Percentiles rank a stretch among this genome's conserved stretches.
Conservation (phyloP, 1,140 invertebrate species). For the Battus philenor region DNA sequence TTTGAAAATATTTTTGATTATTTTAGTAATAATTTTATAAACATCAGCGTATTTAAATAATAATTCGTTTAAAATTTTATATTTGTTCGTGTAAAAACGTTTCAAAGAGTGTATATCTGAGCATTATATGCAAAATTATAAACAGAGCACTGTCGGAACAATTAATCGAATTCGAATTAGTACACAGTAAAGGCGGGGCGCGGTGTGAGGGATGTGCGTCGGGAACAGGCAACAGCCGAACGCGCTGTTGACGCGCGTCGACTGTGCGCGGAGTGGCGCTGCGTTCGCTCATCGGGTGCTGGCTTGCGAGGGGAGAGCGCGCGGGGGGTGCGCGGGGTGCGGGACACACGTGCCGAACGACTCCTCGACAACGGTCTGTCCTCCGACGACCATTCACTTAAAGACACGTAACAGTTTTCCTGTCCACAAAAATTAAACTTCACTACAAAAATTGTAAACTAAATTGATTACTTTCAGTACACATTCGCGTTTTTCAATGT, state of each 20-base stretch:
- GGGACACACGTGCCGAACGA: slow-evolving; percentile 44
- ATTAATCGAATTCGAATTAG: slow-evolving; percentile 24
- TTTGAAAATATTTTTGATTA: too few species aligned
- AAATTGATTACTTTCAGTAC: too few species aligned
- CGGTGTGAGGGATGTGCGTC: slow-evolving; percentile 46
- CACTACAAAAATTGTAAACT: too few species aligned
- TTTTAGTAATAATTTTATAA: too few species aligned
- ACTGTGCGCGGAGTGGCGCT: slow-evolving; percentile 37
- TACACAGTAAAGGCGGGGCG: slow-evolving; percentile 63
- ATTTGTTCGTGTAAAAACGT: too few species aligned
- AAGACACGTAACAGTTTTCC: slow-evolving; percentile 49
- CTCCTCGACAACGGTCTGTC: slow-evolving; percentile 51
- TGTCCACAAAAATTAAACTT: slow-evolving; percentile 25
- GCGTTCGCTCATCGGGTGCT: slow-evolving; percentile 28
- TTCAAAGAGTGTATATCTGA: too few species aligned
- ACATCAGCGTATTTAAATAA: too few species aligned
- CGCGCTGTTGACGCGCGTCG: slow-evolving; percentile 30
- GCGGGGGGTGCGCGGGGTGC: slow-evolving; percentile 33
- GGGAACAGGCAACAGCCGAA: slow-evolving; percentile 45
- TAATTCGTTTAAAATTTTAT: too few species aligned
- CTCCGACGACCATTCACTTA: slow-evolving; percentile 48
- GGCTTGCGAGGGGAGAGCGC: slow-evolving; percentile 34
- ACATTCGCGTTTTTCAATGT: too few species aligned
- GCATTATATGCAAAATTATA: too few species aligned
- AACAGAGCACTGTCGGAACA: too few species aligned